These are phyloP conservation scores for Notiomystis cincta DNA, from an alignment of 2,113 vertebrate genomes.

Conservation along the genomic window DNA sequence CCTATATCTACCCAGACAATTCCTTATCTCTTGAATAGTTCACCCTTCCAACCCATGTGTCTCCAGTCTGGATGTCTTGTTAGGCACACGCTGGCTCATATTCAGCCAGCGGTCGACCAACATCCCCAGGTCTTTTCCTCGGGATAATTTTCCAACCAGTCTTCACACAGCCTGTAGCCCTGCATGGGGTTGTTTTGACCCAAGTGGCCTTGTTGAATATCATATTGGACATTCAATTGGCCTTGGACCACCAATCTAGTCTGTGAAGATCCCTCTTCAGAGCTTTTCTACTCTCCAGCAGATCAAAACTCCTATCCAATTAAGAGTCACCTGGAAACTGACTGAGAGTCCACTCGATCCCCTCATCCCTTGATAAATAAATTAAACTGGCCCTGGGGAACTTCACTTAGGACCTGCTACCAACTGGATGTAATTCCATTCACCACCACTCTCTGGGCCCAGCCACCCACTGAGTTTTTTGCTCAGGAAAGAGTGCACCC, in stretches of 20 bases:
- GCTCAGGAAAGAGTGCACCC: not conserved
- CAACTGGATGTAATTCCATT: not conserved
- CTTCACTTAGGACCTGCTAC: not conserved
- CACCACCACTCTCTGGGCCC: not conserved
- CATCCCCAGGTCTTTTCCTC: not conserved
- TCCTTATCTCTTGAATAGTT: not conserved
- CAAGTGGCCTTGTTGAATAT: not conserved
- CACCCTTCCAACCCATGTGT: not conserved
- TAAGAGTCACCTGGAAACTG: not conserved
- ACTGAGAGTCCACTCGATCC: not conserved
- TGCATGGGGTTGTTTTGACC: not conserved
- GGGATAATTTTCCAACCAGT: not conserved
- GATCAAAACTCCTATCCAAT: not conserved
- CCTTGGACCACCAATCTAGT: not conserved
- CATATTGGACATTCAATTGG: not conserved
- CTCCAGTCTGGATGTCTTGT: not conserved
- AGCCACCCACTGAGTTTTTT: not conserved
- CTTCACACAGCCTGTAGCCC: not conserved
- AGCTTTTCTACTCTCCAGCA: not conserved
- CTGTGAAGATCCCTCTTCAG: not conserved
- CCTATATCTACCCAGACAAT: not conserved
- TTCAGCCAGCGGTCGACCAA: not conserved
- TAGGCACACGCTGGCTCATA: not conserved
- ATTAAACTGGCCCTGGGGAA: not conserved
- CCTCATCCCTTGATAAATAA: not conserved